Percentiles rank a stretch among this genome's conserved stretches.
phyloP scores from a whole-genome alignment of 2,113 vertebrate species.

The Grantiella picta region DNA sequence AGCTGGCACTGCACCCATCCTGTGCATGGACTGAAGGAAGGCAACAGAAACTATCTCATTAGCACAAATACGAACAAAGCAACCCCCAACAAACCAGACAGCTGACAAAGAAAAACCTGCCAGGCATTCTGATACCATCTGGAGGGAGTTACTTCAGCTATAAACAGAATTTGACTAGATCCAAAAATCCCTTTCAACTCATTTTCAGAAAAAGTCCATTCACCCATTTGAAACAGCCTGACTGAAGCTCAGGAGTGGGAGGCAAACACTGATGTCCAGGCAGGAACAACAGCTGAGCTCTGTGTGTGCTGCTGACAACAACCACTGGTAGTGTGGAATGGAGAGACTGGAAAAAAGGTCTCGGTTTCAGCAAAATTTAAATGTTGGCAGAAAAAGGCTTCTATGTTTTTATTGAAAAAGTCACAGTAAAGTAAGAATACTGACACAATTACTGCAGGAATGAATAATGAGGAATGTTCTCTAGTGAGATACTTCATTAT shows the following conservation, averaged over 20 bases:
- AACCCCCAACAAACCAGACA: not conserved
- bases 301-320: not conserved
- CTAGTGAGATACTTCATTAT: not conserved
- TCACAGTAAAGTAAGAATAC: not conserved
- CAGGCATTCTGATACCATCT: constrained; percentile 1
- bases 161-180: not conserved
- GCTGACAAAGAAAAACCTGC: not conserved
- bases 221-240: not conserved
- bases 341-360: not conserved
- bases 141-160: not conserved
- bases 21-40: not conserved
- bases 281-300: not conserved
- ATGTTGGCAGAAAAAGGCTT: not conserved
- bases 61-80: not conserved
- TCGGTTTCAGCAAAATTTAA: not conserved
- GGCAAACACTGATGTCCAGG: not conserved
- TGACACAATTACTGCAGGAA: not conserved
- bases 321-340: not conserved
- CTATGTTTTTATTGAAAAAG: not conserved
- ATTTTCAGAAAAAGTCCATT: not conserved
- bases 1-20: not conserved
- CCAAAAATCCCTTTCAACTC: not conserved
- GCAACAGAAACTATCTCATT: not conserved
- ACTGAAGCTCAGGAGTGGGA: not conserved
- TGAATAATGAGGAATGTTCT: not conserved